Evolutionary conservation across 2,888 invertebrate genomes (phyloP).

Genomic region (Melieria crassipennis): DNA sequence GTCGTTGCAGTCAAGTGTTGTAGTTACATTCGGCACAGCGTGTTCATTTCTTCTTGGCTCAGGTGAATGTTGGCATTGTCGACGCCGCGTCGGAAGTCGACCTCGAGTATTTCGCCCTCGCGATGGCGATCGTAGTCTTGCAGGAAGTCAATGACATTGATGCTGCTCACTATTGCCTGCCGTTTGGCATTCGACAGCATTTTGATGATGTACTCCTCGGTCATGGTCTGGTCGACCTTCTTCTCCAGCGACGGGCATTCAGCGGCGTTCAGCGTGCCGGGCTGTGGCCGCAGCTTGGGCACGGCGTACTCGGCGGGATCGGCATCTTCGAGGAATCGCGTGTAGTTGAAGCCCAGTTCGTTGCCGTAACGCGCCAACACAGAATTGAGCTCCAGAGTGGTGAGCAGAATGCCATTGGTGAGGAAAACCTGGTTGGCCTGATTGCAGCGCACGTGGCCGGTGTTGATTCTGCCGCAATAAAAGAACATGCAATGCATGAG

Average conservation of each 20-base stretch:
- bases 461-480: slow-evolving; percentile 69
- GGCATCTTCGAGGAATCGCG: slow-evolving; percentile 74
- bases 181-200: slow-evolving; percentile 80
- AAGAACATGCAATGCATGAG: too few relatives aligned
- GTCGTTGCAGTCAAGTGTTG: too few relatives aligned
- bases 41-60: slow-evolving; percentile 74
- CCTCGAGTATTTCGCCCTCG: slow-evolving; percentile 72
- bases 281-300: slow-evolving; percentile 50
- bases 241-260: slow-evolving; percentile 65
- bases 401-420: slow-evolving; percentile 74
- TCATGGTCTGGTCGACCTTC: slow-evolving; percentile 68
- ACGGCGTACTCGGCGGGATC: slow-evolving; percentile 62
- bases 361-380: slow-evolving; percentile 78
- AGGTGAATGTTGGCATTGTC: slow-evolving; percentile 74
- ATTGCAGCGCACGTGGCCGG: slow-evolving; percentile 76
- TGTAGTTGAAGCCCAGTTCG: slow-evolving; percentile 80
- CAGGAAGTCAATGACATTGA: slow-evolving; percentile 73
- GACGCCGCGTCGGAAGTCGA: slow-evolving; percentile 78
- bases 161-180: slow-evolving; percentile 74
- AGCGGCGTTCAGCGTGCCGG: slow-evolving; percentile 39
- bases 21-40: slow-evolving; percentile 77
- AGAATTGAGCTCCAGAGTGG: slow-evolving; percentile 74
- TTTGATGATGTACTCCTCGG: slow-evolving; percentile 69
- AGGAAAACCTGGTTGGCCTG: slow-evolving; percentile 78
- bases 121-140: slow-evolving; percentile 73